Conservation (phyloP, 2,113 vertebrate genomes). For the Apteryx owenii region DNA sequence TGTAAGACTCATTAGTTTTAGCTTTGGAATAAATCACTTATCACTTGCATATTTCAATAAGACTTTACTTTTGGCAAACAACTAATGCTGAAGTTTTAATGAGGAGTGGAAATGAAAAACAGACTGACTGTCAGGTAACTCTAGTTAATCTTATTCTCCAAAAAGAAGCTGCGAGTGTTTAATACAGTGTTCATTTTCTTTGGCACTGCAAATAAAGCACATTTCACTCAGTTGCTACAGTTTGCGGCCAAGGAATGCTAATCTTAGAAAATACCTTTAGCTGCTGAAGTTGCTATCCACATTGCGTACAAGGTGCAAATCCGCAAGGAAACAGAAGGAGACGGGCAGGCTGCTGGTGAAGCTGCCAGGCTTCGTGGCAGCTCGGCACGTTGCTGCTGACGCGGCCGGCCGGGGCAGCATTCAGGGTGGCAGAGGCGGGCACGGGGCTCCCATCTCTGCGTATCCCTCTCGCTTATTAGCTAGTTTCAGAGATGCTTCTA, state of each 20-base stretch:
- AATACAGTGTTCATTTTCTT: not conserved
- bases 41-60: not conserved
- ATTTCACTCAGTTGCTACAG: not conserved
- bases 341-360: not conserved
- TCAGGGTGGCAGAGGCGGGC: fast-evolving
- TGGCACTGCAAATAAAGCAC: not conserved
- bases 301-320: not conserved
- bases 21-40: constrained; percentile 5
- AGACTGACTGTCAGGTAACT: not conserved
- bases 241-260: not conserved
- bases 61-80: not conserved
- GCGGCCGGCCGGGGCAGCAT: not conserved
- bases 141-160: not conserved
- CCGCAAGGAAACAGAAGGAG: not conserved
- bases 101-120: not conserved
- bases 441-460: not conserved
- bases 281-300: not conserved
- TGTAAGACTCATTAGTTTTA: constrained; percentile 3
- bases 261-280: not conserved
- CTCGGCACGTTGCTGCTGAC: fast-evolving
- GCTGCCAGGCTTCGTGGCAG: not conserved
- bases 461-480: not conserved
- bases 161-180: not conserved
- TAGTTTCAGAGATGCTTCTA: not conserved
- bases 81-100: not conserved